Evolutionary conservation across 2,888 invertebrate species (phyloP).

Genomic region (Drosophila cognata): DNA sequence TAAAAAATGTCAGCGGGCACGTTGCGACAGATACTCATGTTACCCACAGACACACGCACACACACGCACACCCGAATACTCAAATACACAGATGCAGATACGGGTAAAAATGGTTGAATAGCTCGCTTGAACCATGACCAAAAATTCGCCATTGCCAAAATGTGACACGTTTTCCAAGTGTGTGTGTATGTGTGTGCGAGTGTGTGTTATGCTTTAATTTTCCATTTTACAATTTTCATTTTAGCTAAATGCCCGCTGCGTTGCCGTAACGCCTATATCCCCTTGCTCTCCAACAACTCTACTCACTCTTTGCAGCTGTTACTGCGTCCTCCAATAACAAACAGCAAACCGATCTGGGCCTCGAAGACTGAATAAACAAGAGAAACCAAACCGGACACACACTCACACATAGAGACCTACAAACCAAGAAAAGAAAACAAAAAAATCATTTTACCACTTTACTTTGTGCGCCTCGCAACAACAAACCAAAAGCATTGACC

Average conservation of each 20-base stretch:
- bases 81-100: slow-evolving; percentile 6
- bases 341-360: slow-evolving; percentile 55
- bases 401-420: slow-evolving; percentile 1
- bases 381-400: slow-evolving; percentile 56
- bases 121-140: slow-evolving; percentile 34
- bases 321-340: slow-evolving; percentile 39
- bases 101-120: slow-evolving; percentile 37
- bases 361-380: slow-evolving; percentile 73
- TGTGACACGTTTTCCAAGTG: slow-evolving; percentile 14
- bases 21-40: slow-evolving; percentile 29
- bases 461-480: slow-evolving; percentile 42
- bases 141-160: slow-evolving; percentile 40
- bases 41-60: slow-evolving; percentile 4
- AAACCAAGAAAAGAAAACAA: slow-evolving; percentile 25
- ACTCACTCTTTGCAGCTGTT: background rate
- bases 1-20: slow-evolving; percentile 31
- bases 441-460: slow-evolving; percentile 64
- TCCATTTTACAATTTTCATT: slow-evolving; percentile 49
- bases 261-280: background rate
- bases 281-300: background rate
- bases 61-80: background rate
- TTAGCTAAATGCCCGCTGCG: slow-evolving; percentile 37
- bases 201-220: slow-evolving; percentile 72
- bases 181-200: slow-evolving; percentile 5
- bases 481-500: slow-evolving; percentile 59